Percentiles rank a stretch among this genome's conserved stretches.
Conservation (phyloP, 2,888 invertebrate species). For the Lasioglossum malachurum region DNA sequence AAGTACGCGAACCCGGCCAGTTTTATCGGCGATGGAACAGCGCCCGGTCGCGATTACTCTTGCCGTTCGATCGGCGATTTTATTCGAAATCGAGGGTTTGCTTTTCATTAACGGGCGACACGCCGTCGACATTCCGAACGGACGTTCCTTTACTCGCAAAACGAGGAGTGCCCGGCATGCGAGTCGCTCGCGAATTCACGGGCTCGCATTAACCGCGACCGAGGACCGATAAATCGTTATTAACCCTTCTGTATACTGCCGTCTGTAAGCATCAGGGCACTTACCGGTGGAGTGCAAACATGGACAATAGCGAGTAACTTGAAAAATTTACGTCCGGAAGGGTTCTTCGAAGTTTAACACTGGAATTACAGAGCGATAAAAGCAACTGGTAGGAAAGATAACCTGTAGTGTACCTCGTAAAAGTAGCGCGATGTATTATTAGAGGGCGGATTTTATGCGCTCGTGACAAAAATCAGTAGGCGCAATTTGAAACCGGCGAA, state of each 20-base stretch:
- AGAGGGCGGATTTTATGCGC: not conserved
- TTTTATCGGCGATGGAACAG: slow-evolving; percentile 15
- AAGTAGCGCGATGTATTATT: not conserved
- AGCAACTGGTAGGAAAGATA: not conserved
- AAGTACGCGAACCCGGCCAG: slow-evolving; percentile 16
- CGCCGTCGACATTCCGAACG: slow-evolving; percentile 20
- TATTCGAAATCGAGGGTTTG: slow-evolving; percentile 13
- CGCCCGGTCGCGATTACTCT: slow-evolving; percentile 13
- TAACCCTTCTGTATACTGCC: not conserved
- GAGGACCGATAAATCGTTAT: not conserved
- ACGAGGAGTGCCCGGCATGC: slow-evolving; percentile 7
- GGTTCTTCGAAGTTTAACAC: not conserved
- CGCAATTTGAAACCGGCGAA: not conserved
- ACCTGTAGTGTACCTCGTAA: not conserved
- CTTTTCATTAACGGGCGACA: slow-evolving; percentile 28
- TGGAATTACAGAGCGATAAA: not conserved
- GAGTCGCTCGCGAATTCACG: not conserved
- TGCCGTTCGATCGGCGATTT: slow-evolving; percentile 21
- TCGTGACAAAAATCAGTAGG: not conserved
- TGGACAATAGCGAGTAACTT: not conserved
- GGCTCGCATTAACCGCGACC: not conserved
- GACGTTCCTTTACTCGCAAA: slow-evolving; percentile 1
- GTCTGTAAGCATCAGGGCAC: not conserved
- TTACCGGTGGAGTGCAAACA: not conserved
- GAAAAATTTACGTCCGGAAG: not conserved